Conservation (phyloP, 2,888 invertebrate genomes). For the Platynereis dumerilii region DNA sequence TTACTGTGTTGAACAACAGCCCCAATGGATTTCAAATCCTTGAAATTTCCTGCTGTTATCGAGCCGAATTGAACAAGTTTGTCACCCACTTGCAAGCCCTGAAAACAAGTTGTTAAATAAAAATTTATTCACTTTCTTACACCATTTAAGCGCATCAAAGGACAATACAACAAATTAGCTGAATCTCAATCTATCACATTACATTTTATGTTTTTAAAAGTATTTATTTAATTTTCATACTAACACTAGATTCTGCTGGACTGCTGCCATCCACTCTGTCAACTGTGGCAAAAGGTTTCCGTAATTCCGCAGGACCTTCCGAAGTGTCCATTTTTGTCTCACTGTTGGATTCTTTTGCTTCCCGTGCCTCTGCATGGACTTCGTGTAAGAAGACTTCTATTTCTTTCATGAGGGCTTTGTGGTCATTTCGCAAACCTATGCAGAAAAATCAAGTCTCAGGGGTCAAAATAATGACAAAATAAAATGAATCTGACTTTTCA, state of each 20-base stretch:
- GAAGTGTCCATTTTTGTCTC: not conserved
- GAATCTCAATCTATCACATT: no score
- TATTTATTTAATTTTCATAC: constrained; percentile 40
- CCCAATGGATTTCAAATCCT: constrained; percentile 51
- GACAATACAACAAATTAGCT: no score
- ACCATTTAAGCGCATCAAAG: no score
- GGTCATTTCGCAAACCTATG: constrained; percentile 86
- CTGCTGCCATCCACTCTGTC: constrained; percentile 78
- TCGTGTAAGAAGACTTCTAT: constrained; percentile 80
- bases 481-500: no score
- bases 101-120: no score
- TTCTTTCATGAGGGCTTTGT: constrained; percentile 80
- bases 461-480: no score
- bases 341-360: not conserved
- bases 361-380: constrained; percentile 63
- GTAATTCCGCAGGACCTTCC: not conserved
- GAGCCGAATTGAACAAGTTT: constrained; percentile 57
- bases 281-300: constrained; percentile 73
- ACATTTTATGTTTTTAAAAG: not conserved
- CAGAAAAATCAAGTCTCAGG: not conserved
- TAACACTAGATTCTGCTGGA: constrained; percentile 83
- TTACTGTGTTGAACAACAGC: constrained; percentile 58
- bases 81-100: constrained; percentile 57
- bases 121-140: no score
- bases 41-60: constrained; percentile 52